These are phyloP conservation scores for Apodemia mormo DNA, from an alignment of 2,888 invertebrate genomes.

Conservation along the genomic window DNA sequence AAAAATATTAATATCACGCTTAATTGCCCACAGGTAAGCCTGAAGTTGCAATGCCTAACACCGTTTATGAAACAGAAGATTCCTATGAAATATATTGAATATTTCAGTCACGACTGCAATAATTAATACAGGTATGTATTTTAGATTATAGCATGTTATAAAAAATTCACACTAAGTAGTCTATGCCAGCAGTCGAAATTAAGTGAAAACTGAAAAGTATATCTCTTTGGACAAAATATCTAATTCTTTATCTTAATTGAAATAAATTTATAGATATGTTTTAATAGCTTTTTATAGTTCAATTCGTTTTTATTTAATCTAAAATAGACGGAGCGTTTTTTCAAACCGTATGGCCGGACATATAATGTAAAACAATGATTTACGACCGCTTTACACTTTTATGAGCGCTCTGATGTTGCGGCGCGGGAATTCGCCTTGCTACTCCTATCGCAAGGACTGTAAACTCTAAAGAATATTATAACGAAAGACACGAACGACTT, in stretches of 20 bases:
- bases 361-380: not conserved
- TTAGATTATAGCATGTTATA: not conserved
- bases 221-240: not conserved
- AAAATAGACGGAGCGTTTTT: not conserved
- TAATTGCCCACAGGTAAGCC: not conserved
- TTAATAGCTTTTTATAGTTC: not conserved
- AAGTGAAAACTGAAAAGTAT: not conserved
- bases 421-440: not conserved
- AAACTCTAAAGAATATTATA: no score
- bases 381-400: not conserved
- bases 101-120: no score
- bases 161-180: no score
- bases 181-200: not conserved
- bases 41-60: no score
- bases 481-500: no score
- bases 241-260: not conserved
- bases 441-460: not conserved
- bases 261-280: not conserved
- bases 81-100: no score
- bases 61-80: no score
- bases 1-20: not conserved
- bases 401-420: not conserved
- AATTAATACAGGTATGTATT: no score
- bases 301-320: not conserved
- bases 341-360: conserved; percentile 4